These are phyloP conservation scores for Anseranas semipalmata DNA, from an alignment of 2,113 vertebrate species.

Conservation along the genomic window DNA sequence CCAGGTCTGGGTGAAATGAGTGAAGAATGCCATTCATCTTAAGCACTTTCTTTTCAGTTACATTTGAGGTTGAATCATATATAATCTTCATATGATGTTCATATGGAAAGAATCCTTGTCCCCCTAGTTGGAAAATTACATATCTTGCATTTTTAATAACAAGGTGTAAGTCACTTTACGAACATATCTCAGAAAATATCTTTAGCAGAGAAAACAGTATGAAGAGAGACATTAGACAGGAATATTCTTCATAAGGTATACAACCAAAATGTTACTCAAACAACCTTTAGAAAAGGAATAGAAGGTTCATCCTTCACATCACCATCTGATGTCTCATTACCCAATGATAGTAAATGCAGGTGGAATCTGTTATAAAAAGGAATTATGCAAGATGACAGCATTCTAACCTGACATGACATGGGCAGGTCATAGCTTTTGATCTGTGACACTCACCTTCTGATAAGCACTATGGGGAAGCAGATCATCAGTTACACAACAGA, in stretches of 20 bases:
- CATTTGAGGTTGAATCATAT: background rate
- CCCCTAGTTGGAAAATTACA: background rate
- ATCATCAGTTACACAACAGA: background rate
- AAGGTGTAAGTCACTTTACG: background rate
- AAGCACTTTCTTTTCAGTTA: background rate
- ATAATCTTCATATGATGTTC: background rate
- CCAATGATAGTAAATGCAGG: background rate
- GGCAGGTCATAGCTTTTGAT: background rate
- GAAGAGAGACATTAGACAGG: background rate
- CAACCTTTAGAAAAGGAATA: background rate
- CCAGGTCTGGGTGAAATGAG: background rate
- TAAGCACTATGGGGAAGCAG: background rate
- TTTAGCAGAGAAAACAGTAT: background rate
- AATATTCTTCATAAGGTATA: background rate
- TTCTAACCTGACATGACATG: background rate
- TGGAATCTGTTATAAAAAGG: background rate
- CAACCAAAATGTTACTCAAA: background rate
- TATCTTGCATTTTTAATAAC: background rate
- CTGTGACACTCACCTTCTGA: background rate
- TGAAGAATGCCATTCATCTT: background rate
- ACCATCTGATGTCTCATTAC: background rate
- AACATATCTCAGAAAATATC: background rate
- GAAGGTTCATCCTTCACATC: background rate
- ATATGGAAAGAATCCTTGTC: background rate
- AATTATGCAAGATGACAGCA: background rate